Evolutionary conservation across 1,140 invertebrate species (phyloP).

Genomic region (Hylaeus anthracinus): DNA sequence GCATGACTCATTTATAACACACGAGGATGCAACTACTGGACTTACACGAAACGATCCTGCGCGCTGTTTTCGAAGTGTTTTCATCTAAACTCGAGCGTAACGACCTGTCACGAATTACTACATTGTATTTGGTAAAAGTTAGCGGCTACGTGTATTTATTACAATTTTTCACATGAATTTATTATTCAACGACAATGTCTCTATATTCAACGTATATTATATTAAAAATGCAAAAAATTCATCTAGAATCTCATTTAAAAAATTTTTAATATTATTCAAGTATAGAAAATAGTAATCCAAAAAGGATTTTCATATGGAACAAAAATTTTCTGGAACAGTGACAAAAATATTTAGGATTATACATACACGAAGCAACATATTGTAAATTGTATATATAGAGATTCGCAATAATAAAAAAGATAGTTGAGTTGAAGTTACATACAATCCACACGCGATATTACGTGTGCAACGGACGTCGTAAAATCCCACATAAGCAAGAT

Average conservation of each 20-base stretch:
- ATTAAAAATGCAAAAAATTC: too few species aligned
- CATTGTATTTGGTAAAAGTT: not conserved
- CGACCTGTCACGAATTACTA: not conserved
- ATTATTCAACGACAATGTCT: too few species aligned
- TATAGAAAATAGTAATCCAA: too few species aligned
- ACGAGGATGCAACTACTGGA: slow-evolving; percentile 24
- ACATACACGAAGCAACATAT: too few species aligned
- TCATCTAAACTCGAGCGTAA: not conserved
- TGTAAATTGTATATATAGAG: not conserved
- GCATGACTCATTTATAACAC: slow-evolving; percentile 56
- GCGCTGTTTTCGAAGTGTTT: not conserved
- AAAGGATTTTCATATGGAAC: too few species aligned
- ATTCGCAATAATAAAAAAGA: not conserved
- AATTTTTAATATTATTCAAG: too few species aligned
- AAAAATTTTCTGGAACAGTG: not conserved
- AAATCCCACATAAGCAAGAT: not conserved
- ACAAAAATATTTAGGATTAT: too few species aligned
- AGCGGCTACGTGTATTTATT: too few species aligned
- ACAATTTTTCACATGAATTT: too few species aligned
- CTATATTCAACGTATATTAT: too few species aligned
- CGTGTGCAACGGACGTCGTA: not conserved
- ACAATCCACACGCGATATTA: not conserved
- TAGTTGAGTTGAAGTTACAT: not conserved
- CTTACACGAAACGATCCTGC: not conserved
- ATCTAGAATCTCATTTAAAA: too few species aligned